phyloP scores from a whole-genome alignment of 2,888 invertebrate genomes.

The Microctonus brassicae region DNA sequence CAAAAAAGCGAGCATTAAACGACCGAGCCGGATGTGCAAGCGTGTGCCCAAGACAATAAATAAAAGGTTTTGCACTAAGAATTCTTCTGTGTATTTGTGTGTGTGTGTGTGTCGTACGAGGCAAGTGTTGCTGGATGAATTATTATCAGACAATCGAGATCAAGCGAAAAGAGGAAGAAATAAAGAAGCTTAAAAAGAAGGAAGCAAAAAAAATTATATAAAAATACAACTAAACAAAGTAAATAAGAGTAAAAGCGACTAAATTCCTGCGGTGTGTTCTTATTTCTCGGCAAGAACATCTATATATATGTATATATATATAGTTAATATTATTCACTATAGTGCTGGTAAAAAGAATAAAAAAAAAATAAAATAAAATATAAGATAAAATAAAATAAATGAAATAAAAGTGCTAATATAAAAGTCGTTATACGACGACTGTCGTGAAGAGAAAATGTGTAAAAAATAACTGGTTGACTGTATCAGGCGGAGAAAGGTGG shows the following conservation, averaged over 20 bases:
- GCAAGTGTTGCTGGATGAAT: conserved; percentile 32
- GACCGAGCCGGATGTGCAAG: conserved; percentile 24
- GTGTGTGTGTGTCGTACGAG: background rate
- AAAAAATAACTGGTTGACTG: background rate
- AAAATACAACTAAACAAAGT: conserved; percentile 6
- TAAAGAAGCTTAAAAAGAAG: background rate
- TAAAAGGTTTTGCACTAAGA: conserved; percentile 24
- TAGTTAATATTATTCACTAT: background rate
- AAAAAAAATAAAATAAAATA: background rate
- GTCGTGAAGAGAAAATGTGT: background rate
- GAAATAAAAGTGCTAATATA: too few species aligned
- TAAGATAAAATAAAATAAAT: conserved; percentile 4
- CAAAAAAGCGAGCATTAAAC: conserved; percentile 12
- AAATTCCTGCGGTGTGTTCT: conserved; percentile 23
- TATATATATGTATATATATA: too few species aligned
- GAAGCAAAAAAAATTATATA: background rate
- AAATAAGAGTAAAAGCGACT: conserved; percentile 23
- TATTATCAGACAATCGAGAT: conserved; percentile 30
- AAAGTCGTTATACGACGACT: background rate
- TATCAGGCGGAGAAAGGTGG: conserved; percentile 11
- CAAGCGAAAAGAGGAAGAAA: conserved; percentile 16
- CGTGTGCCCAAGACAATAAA: conserved; percentile 29
- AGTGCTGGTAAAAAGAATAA: conserved; percentile 13
- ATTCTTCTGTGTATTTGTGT: background rate
- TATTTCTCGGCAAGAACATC: conserved; percentile 12